A percentile compares a stretch with the other conserved stretches of the same genome.
Conservation (phyloP, 2,113 vertebrate species). For the Pachycephala philippinensis region DNA sequence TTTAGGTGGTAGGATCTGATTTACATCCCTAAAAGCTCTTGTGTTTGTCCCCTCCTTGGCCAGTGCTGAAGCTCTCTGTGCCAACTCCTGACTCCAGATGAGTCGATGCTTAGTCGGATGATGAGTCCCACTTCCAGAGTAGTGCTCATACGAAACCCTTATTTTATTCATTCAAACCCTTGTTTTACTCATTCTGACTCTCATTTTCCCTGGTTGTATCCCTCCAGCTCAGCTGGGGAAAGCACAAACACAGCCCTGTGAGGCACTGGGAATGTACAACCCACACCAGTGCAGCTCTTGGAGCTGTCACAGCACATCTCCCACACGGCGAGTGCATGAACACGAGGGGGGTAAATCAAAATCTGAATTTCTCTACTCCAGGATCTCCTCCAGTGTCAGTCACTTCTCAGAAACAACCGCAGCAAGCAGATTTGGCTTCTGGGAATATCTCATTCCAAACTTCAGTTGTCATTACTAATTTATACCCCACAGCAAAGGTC, state of each 20-base stretch:
- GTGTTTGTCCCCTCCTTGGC: background rate
- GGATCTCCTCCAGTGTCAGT: background rate
- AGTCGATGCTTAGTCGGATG: rapidly evolving
- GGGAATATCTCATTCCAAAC: background rate
- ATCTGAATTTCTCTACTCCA: background rate
- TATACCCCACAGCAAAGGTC: background rate
- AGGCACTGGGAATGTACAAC: background rate
- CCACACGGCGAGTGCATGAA: background rate
- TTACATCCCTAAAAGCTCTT: background rate
- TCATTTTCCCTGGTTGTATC: background rate
- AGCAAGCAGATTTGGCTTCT: background rate
- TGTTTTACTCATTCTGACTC: background rate
- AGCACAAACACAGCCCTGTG: background rate
- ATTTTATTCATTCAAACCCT: background rate
- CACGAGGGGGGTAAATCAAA: background rate
- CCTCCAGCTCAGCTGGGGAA: background rate
- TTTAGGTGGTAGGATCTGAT: background rate
- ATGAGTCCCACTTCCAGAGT: background rate
- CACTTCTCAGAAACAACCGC: background rate
- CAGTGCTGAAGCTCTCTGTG: background rate
- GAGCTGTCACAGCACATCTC: background rate
- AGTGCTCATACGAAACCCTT: background rate
- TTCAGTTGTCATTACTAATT: background rate
- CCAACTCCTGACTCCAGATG: background rate
- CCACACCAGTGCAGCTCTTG: background rate